Conservation (phyloP, 2,888 invertebrate species). For the Brenthis hecate region DNA sequence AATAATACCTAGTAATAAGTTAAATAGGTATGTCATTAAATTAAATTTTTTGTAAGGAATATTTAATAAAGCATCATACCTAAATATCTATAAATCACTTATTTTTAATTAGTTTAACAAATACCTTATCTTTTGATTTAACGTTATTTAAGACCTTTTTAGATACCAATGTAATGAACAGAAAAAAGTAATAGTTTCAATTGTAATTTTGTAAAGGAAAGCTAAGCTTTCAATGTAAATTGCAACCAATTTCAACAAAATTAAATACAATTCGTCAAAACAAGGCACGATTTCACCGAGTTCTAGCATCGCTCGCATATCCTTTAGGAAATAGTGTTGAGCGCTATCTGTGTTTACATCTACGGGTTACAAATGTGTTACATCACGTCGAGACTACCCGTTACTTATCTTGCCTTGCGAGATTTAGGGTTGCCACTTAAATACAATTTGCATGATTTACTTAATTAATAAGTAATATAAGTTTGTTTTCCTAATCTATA, state of each 20-base stretch:
- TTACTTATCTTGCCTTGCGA: slow-evolving; percentile 63
- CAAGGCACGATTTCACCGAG: slow-evolving; percentile 14
- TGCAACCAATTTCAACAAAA: slow-evolving; percentile 19
- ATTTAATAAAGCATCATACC: no score
- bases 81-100: no score
- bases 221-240: slow-evolving; percentile 15
- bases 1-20: background rate
- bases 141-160: no score
- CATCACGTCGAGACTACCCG: slow-evolving; percentile 68
- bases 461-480: background rate
- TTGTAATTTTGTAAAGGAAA: slow-evolving; percentile 9
- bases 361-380: slow-evolving; percentile 76
- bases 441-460: background rate
- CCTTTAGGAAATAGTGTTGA: slow-evolving; percentile 60
- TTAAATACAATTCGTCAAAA: slow-evolving; percentile 24
- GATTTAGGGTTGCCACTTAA: slow-evolving; percentile 53
- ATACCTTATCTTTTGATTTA: no score
- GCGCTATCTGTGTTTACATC: slow-evolving; percentile 75
- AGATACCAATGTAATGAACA: no score
- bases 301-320: slow-evolving; percentile 39
- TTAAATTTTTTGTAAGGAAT: no score
- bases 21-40: no score
- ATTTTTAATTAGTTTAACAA: no score
- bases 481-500: no score
- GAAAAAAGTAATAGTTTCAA: no score